Conservation (phyloP, 2,113 vertebrate species). For the Ellobius talpinus region DNA sequence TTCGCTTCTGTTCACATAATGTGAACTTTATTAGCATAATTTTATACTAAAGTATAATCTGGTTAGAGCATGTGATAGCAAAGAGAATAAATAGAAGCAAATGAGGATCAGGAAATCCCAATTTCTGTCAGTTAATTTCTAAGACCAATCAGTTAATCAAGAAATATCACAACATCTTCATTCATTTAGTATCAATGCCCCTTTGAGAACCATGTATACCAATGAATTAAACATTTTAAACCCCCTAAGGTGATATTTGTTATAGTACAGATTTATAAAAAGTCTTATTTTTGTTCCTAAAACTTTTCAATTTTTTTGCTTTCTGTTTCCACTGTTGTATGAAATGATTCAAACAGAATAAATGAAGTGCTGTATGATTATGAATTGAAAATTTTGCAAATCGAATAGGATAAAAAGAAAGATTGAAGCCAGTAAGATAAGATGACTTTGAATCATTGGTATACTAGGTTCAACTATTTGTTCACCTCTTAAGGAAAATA, state of each 20-base stretch:
- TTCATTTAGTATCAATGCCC: background rate
- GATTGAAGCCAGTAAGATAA: background rate
- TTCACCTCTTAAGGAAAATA: conserved; percentile 21
- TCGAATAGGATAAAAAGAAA: background rate
- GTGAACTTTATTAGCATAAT: conserved; percentile 13
- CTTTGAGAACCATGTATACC: background rate
- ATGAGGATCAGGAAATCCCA: background rate
- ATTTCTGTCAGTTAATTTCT: background rate
- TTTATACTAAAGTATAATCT: background rate
- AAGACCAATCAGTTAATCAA: background rate
- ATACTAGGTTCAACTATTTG: conserved; percentile 14
- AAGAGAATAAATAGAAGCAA: background rate
- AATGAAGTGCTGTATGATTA: background rate
- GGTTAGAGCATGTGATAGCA: background rate
- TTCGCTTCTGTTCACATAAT: background rate
- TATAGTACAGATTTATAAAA: background rate
- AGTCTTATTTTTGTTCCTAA: background rate
- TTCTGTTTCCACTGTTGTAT: background rate
- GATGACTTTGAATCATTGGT: background rate
- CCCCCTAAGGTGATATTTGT: background rate
- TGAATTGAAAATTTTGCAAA: conserved; percentile 15
- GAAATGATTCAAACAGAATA: background rate
- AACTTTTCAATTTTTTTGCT: background rate
- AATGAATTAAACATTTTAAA: background rate
- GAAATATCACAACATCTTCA: background rate